Percentiles rank a stretch among this genome's conserved stretches.
Evolutionary conservation across 2,797 vertebrate species (phyloP).

Genomic region (Tragelaphus eurycerus): DNA sequence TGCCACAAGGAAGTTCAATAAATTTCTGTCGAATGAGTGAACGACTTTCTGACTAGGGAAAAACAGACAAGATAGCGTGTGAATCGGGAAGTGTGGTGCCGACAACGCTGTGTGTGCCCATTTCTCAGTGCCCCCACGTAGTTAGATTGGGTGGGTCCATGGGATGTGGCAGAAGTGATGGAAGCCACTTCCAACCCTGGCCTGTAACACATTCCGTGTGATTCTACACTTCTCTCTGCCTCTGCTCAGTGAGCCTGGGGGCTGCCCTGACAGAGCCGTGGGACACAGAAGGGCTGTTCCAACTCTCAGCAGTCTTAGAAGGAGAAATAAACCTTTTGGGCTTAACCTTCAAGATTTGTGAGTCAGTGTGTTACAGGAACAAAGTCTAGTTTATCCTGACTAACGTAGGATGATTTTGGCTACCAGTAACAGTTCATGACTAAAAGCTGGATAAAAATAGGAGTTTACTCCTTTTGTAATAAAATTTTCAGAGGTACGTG

Average conservation of each 20-base stretch:
- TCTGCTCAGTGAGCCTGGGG: background rate
- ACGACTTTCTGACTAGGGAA: background rate
- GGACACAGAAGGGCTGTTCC: background rate
- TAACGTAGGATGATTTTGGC: background rate
- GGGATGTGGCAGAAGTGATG: background rate
- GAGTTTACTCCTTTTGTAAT: background rate
- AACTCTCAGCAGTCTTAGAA: background rate
- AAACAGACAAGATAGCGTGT: background rate
- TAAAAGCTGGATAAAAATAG: background rate
- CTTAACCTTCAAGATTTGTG: background rate
- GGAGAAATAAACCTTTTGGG: background rate
- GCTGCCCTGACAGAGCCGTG: rapidly evolving
- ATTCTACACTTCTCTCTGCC: background rate
- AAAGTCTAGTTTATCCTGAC: background rate
- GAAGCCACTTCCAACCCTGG: background rate
- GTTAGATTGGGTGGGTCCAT: no score
- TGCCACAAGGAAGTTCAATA: background rate
- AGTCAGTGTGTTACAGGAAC: background rate
- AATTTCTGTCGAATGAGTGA: background rate
- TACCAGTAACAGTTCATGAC: background rate
- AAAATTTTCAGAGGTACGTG: background rate
- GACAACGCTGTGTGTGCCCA: rapidly evolving
- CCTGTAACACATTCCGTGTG: rapidly evolving
- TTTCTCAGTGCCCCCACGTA: background rate
- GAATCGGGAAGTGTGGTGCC: background rate